A percentile compares a stretch with the other conserved stretches of the same genome.
These are phyloP conservation scores for Dendrophyllia cribrosa DNA, from an alignment of 64 coral and sea anemone genomes.

Conservation along the genomic window DNA sequence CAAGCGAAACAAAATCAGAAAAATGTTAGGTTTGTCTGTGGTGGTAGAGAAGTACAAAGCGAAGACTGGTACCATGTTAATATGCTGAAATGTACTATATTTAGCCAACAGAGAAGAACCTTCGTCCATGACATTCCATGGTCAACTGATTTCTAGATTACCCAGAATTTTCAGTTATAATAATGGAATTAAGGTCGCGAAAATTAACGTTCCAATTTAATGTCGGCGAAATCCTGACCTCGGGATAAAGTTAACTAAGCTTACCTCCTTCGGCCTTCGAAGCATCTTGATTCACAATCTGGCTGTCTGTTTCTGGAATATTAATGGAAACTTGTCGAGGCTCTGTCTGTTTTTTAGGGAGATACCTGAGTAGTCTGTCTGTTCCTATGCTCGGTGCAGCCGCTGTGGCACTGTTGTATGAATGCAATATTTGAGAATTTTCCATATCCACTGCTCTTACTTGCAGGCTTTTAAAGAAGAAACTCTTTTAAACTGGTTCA, in stretches of 20 bases:
- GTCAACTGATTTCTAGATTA: too few species aligned
- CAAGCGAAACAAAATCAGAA: too few species aligned
- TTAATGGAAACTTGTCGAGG: constrained; percentile 30
- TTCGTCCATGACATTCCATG: too few species aligned
- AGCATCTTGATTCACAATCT: constrained; percentile 8
- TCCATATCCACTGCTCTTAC: not conserved
- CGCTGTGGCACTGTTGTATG: not conserved
- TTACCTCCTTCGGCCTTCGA: constrained; percentile 21
- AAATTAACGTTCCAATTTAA: too few species aligned
- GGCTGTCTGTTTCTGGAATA: constrained; percentile 16
- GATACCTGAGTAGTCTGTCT: not conserved
- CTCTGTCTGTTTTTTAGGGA: constrained; percentile 34
- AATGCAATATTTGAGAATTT: not conserved
- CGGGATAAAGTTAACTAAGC: not conserved
- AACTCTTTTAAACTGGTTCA: not conserved
- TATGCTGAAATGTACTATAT: too few species aligned
- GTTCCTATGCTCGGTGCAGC: not conserved
- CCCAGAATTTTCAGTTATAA: too few species aligned
- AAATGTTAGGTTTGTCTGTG: too few species aligned
- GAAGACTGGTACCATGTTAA: too few species aligned
- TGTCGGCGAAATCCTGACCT: too few species aligned
- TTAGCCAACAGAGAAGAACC: too few species aligned
- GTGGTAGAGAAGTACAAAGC: too few species aligned
- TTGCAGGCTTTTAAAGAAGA: not conserved
- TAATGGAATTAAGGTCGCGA: too few species aligned